Conservation (phyloP, 2,113 vertebrate species). For the Corvus cornix region DNA sequence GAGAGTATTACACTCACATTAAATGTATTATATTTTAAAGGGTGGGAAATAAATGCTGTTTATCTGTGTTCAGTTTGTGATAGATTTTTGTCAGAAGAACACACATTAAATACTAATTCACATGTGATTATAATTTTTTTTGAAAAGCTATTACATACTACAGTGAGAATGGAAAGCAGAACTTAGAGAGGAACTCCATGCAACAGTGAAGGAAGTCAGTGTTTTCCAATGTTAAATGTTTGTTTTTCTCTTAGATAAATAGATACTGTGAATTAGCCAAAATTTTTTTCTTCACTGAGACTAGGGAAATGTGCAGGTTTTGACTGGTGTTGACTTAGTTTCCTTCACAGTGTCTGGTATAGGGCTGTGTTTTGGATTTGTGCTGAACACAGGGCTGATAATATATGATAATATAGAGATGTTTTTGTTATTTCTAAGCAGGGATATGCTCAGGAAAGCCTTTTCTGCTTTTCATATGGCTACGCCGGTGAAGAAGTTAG, state of each 20-base stretch:
- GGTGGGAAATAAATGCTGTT: background rate
- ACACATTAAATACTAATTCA: background rate
- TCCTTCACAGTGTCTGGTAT: background rate
- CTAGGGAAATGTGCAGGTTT: background rate
- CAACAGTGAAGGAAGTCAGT: background rate
- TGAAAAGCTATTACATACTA: background rate
- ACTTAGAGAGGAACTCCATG: background rate
- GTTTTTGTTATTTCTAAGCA: background rate
- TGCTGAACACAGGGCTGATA: background rate
- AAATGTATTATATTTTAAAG: background rate
- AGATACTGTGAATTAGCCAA: slow-evolving; percentile 44
- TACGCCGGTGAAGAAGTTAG: accelerated
- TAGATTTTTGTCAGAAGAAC: background rate
- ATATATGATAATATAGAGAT: background rate
- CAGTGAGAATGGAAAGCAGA: background rate
- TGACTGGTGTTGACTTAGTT: background rate
- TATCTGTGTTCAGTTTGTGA: background rate
- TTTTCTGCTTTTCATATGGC: background rate
- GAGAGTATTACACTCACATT: background rate
- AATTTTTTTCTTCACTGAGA: background rate
- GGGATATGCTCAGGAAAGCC: background rate
- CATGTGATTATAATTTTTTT: background rate
- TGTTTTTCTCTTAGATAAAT: slow-evolving; percentile 9
- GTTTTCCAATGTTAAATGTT: background rate
- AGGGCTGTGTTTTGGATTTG: background rate